Percentiles rank a stretch among this genome's conserved stretches.
Conservation (phyloP, 2,797 vertebrate species). For the Malacoctenus gilli region DNA sequence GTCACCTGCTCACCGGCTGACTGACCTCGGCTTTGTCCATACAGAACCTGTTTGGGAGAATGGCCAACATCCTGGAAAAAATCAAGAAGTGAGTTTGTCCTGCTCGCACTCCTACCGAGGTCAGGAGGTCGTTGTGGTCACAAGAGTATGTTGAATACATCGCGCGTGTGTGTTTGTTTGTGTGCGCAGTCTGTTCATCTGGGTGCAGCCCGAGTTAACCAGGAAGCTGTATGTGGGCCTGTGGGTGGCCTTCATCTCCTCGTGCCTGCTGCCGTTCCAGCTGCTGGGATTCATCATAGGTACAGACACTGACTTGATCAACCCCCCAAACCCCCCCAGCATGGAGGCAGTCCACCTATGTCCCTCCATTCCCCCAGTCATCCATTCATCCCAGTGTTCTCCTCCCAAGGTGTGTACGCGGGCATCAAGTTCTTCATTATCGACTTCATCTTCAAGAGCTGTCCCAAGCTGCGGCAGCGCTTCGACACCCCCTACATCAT, state of each 20-base stretch:
- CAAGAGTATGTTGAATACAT: conserved; percentile 1
- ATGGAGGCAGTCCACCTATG: too few relatives aligned
- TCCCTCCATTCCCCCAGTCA: too few relatives aligned
- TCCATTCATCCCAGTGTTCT: too few relatives aligned
- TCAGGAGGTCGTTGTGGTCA: neutral
- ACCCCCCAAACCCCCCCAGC: too few relatives aligned
- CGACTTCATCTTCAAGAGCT: conserved; percentile 95
- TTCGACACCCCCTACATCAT: conserved; percentile 94
- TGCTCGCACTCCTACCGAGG: neutral
- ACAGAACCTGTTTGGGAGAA: conserved; percentile 97
- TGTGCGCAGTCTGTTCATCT: conserved; percentile 90
- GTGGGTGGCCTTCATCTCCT: conserved; percentile 91
- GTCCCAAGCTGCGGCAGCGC: conserved; percentile 90
- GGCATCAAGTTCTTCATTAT: conserved; percentile 98
- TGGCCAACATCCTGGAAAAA: conserved; percentile 97
- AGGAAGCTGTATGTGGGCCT: conserved; percentile 93
- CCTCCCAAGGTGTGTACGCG: conserved; percentile 86
- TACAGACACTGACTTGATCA: conserved; percentile 60
- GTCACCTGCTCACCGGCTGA: too few relatives aligned
- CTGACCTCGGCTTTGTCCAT: neutral
- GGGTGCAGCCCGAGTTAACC: conserved; percentile 95
- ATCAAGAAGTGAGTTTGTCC: conserved; percentile 93
- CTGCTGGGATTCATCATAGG: conserved; percentile 92
- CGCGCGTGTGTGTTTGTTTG: neutral
- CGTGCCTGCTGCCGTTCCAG: conserved; percentile 93